Base-by-base conservation (phyloP, 2,888 invertebrate species). In the Flabesymbios commensalis region DNA sequence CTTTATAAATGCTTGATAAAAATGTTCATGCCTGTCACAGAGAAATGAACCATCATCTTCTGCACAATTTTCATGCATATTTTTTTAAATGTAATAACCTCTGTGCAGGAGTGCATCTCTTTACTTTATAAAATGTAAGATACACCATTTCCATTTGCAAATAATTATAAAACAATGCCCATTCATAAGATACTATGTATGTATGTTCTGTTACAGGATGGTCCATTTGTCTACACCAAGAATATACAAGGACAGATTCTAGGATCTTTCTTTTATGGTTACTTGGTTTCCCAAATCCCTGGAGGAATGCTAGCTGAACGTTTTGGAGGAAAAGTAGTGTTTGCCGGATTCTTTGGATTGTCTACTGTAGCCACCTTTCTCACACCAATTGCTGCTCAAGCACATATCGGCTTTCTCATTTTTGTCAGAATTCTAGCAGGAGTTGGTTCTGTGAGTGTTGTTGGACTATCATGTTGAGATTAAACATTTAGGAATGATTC, bases 181-280 rank as follows among this genome's bases (percentile, higher is more conserved):
- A n/a, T n/a, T n/a, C n/a, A n/a, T n/a, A n/a, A n/a, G n/a, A n/a
- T n/a, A n/a, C n/a, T n/a, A n/a, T n/a, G n/a, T n/a, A n/a, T n/a
- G n/a, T n/a, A n/a, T n/a, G n/a, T n/a, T n/a, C n/a, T n/a, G n/a
- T 55, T 45, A 3, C 62, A 75, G 73, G 72, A 74, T 49, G 75
- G 77, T 4, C 85, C 85, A 62, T 84, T 87, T 61, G 76, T 79
- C 0, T 88, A 88, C 88, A 79, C 82, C 33, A 86, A 86, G 58
- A 74, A 78, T 4, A 78, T 83, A 19, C 85, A 87, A 71, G 85
- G 87, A 24, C 71, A 78, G 1, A 77, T 88, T 49, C 78, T 87
- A 2, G 85, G 86, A 4, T 82, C 85, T 2, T 86, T 87, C 74
- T 88, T 86, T 78, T 87, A 86, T 71, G 84, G 84, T 33, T 85